Evolutionary conservation across 2,888 invertebrate genomes (phyloP).

Genomic region (Patella depressa): DNA sequence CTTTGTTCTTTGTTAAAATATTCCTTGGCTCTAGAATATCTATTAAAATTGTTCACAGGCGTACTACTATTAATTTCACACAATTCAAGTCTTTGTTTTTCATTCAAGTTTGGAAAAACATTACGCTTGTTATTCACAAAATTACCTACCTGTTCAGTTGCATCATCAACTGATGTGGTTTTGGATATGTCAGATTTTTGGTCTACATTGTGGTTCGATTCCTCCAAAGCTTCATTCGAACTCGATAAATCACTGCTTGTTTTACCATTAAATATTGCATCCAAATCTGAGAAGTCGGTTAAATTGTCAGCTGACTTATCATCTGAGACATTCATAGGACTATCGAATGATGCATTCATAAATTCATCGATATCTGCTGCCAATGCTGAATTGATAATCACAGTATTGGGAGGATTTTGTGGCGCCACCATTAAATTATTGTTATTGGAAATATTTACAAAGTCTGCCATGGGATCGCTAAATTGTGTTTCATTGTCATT

Average conservation of each 20-base stretch:
- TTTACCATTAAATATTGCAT: background rate
- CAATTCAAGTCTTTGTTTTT: background rate
- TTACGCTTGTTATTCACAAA: background rate
- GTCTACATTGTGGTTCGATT: background rate
- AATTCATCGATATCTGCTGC: slow-evolving; percentile 1
- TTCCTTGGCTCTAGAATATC: background rate
- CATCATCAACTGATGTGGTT: background rate
- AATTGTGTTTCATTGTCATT: background rate
- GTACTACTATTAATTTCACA: slow-evolving; percentile 9
- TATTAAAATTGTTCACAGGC: background rate
- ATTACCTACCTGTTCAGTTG: background rate
- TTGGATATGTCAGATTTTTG: background rate
- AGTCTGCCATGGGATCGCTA: background rate
- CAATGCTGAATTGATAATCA: background rate
- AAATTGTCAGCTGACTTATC: background rate
- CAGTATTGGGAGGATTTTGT: background rate
- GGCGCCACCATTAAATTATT: background rate
- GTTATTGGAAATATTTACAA: background rate
- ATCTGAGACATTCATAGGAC: background rate
- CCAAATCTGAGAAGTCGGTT: background rate
- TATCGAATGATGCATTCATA: background rate
- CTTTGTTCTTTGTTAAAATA: background rate
- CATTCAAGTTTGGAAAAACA: background rate
- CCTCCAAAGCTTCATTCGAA: background rate
- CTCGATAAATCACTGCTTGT: background rate